Conservation (phyloP, 2,797 vertebrate genomes). For the Takifugu ocellatus region DNA sequence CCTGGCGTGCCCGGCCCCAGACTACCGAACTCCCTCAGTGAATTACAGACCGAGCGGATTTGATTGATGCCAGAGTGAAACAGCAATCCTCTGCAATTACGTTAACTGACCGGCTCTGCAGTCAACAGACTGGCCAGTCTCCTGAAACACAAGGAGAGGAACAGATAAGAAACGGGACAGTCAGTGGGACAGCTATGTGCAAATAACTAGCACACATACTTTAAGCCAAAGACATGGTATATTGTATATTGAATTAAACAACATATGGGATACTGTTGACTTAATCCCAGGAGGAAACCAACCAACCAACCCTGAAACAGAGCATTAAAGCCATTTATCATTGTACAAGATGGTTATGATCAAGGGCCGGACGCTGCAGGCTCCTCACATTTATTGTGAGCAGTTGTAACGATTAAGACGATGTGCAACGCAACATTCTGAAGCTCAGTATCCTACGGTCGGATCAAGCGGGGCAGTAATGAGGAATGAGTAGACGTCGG, state of each 20-base stretch:
- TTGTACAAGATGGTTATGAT: too few species aligned
- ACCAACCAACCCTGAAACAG: too few species aligned
- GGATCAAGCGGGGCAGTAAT: slow-evolving; percentile 12
- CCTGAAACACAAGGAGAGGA: slow-evolving; percentile 10
- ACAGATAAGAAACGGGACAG: slow-evolving; percentile 12
- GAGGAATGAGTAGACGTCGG: slow-evolving; percentile 28
- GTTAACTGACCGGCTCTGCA: slow-evolving; percentile 25
- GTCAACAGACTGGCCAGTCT: slow-evolving; percentile 10
- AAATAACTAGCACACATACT: neutral
- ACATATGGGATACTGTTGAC: too few species aligned
- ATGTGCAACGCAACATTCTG: neutral
- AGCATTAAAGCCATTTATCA: too few species aligned
- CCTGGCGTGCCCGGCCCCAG: slow-evolving; percentile 10
- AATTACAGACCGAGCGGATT: slow-evolving; percentile 26
- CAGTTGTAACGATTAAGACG: slow-evolving; percentile 1
- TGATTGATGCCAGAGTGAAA: slow-evolving; percentile 10
- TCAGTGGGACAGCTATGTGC: neutral
- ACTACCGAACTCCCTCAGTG: slow-evolving; percentile 5
- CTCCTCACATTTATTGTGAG: neutral
- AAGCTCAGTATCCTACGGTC: slow-evolving; percentile 6
- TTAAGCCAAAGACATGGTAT: neutral
- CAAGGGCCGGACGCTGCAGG: too few species aligned
- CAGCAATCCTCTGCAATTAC: slow-evolving; percentile 29
- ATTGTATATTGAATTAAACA: neutral
- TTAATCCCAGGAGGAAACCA: too few species aligned